These are phyloP conservation scores for Sebastes hubbsi DNA, from an alignment of 2,797 vertebrate species.

Conservation along the genomic window DNA sequence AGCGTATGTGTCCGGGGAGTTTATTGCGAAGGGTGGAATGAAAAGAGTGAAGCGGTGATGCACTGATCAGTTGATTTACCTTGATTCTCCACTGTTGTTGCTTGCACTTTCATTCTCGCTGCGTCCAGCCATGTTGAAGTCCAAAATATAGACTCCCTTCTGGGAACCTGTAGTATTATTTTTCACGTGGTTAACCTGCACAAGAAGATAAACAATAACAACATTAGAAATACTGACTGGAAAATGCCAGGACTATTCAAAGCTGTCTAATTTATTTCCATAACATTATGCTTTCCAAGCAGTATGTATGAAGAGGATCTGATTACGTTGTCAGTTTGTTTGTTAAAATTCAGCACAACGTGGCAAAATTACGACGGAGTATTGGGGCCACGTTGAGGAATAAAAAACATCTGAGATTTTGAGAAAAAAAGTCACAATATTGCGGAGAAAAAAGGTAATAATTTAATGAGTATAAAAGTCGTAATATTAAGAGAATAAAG, in stretches of 20 bases:
- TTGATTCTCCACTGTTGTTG: conserved; percentile 97
- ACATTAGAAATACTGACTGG: background rate
- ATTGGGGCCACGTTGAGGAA: no score
- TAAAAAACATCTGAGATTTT: no score
- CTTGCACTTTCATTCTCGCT: conserved; percentile 95
- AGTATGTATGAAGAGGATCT: background rate
- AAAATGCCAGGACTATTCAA: background rate
- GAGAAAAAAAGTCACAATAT: no score
- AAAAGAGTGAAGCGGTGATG: no score
- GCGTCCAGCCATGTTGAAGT: conserved; percentile 94
- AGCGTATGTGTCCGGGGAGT: no score
- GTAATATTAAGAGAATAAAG: no score
- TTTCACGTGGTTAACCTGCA: conserved; percentile 61
- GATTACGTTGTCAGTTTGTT: background rate
- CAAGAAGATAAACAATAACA: conserved; percentile 6
- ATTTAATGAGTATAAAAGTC: no score
- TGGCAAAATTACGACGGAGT: background rate
- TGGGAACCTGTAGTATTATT: conserved; percentile 28
- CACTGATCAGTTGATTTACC: conserved; percentile 77
- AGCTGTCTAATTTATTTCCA: background rate
- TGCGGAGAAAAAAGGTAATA: no score
- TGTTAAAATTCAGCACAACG: background rate
- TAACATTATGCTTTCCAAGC: background rate
- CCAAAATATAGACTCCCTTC: conserved; percentile 53
- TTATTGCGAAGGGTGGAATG: no score